These are phyloP conservation scores for Cheilosia vernalis DNA, from an alignment of 2,888 invertebrate species.

Conservation along the genomic window DNA sequence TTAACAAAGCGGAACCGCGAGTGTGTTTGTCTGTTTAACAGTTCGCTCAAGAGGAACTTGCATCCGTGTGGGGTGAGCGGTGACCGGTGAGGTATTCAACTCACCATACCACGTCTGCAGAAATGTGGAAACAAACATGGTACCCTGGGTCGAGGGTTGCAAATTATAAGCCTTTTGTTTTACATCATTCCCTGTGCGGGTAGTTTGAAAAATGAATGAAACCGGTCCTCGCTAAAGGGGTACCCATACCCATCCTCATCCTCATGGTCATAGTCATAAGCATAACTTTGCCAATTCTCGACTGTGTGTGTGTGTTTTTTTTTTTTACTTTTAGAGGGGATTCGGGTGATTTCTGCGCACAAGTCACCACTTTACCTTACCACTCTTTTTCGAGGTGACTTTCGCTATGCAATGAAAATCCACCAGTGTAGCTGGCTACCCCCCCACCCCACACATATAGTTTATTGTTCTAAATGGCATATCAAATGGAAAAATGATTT, in stretches of 20 bases:
- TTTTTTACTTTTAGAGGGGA: conserved; percentile 23
- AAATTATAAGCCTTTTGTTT: conserved; percentile 41
- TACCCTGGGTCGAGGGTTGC: conserved; percentile 30
- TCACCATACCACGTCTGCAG: conserved; percentile 61
- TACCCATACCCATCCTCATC: too few species aligned
- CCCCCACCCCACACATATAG: conserved; percentile 18
- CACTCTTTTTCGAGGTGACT: conserved; percentile 55
- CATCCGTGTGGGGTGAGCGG: conserved; percentile 15
- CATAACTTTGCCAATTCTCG: not conserved
- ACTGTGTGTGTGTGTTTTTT: not conserved
- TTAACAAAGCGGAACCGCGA: conserved; percentile 63
- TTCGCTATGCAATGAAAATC: conserved; percentile 12
- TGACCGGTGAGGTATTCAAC: not conserved
- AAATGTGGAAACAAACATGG: conserved; percentile 21
- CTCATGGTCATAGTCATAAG: not conserved
- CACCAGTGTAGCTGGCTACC: conserved; percentile 12
- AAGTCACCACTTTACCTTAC: conserved; percentile 50
- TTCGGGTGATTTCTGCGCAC: conserved; percentile 49
- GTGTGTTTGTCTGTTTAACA: conserved; percentile 26
- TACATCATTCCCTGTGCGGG: conserved; percentile 26
- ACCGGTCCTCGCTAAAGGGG: conserved; percentile 60
- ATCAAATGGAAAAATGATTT: conserved; percentile 71
- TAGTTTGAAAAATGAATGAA: conserved; percentile 45
- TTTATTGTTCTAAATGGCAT: conserved; percentile 60
- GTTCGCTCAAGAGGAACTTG: conserved; percentile 59